phyloP scores from a whole-genome alignment of 1,140 invertebrate species.

The Bemisia tabaci region DNA sequence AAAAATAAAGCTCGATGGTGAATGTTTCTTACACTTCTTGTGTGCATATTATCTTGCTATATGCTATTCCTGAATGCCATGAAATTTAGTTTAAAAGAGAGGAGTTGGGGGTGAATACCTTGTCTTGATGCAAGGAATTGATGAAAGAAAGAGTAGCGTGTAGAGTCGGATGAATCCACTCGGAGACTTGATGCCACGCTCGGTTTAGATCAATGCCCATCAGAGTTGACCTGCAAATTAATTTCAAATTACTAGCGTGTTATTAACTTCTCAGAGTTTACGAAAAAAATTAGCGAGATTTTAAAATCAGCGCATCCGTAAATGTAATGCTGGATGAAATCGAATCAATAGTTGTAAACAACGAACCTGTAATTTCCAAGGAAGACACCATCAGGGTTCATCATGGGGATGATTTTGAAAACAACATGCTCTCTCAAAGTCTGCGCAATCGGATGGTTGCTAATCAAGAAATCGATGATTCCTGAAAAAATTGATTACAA shows the following conservation, averaged over 20 bases:
- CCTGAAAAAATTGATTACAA: too few species aligned
- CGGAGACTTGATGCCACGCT: constrained; percentile 75
- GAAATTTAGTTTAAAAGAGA: too few species aligned
- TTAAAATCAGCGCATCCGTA: too few species aligned
- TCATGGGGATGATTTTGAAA: constrained; percentile 89
- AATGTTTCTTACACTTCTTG: too few species aligned
- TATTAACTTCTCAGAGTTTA: too few species aligned
- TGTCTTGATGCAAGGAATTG: constrained; percentile 54
- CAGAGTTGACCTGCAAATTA: constrained; percentile 52
- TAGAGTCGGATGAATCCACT: constrained; percentile 79
- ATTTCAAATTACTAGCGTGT: too few species aligned
- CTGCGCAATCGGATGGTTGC: constrained; percentile 57
- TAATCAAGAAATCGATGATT: constrained; percentile 80
- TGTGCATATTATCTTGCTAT: too few species aligned
- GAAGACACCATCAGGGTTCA: constrained; percentile 91
- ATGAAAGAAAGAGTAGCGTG: constrained; percentile 65
- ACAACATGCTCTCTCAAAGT: constrained; percentile 56
- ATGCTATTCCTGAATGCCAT: too few species aligned
- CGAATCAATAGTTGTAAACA: too few species aligned
- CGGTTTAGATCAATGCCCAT: constrained; percentile 87
- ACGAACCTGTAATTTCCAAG: constrained; percentile 88
- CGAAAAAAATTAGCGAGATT: too few species aligned
- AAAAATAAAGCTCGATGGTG: too few species aligned
- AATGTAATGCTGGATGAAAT: too few species aligned
- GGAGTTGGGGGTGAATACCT: constrained; percentile 33